Evolutionary conservation across 2,113 vertebrate species (phyloP).

Genomic region (Lethenteron reissneri): DNA sequence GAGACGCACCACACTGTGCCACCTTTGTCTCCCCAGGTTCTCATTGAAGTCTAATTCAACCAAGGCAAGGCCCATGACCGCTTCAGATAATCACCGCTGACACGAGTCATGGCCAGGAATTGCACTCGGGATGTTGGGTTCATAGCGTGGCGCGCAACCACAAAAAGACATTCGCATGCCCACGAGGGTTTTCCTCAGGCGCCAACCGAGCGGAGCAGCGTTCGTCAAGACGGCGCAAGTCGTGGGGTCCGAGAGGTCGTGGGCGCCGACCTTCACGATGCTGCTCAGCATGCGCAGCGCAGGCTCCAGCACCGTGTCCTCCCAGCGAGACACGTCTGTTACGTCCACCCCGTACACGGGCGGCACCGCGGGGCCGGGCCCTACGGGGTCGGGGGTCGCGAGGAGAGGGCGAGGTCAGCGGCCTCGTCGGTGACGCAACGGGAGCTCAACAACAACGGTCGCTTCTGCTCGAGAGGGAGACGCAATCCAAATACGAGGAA

Average conservation of each 20-base stretch:
- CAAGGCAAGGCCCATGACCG: too few relatives aligned
- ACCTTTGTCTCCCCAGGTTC: too few relatives aligned
- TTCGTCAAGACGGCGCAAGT: not conserved
- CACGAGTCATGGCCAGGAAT: not conserved
- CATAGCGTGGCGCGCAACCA: not conserved
- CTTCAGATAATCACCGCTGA: not conserved
- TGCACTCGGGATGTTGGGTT: not conserved
- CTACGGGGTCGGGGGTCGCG: conserved; percentile 18
- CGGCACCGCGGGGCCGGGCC: conserved; percentile 47
- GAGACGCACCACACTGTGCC: too few relatives aligned
- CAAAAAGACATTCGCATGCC: not conserved
- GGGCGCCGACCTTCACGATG: conserved; percentile 45
- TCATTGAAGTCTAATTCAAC: conserved; percentile 3
- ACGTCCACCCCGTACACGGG: conserved; percentile 60
- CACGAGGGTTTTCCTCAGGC: not conserved
- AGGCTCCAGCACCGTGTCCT: conserved; percentile 48
- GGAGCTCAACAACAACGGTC: not conserved
- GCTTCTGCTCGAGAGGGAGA: not conserved
- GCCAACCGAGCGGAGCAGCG: not conserved
- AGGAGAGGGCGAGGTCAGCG: not conserved
- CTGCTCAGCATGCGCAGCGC: conserved; percentile 57
- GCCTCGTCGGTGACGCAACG: not conserved
- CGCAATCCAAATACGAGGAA: not conserved
- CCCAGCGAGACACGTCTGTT: conserved; percentile 47
- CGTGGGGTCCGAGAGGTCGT: not conserved